A percentile compares a stretch with the other conserved stretches of the same genome.
Conservation (phyloP, 1,140 invertebrate species). For the Episyrphus balteatus region DNA sequence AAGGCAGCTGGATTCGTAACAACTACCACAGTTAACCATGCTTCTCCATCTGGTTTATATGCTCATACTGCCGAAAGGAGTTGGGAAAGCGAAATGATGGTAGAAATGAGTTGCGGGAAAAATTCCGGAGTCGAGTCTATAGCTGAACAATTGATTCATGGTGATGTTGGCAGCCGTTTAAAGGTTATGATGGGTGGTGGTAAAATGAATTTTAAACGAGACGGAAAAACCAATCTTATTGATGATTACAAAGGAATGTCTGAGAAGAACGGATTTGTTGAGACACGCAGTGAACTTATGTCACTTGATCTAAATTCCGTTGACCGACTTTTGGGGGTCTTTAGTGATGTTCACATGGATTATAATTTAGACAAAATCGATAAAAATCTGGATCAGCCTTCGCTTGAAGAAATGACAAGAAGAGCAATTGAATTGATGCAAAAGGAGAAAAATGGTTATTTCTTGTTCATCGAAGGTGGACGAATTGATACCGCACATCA, state of each 20-base stretch:
- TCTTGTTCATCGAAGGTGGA: slow-evolving; percentile 48
- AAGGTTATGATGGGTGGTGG: slow-evolving; percentile 67
- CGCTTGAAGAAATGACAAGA: slow-evolving; percentile 69
- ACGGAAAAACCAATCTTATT: slow-evolving; percentile 59
- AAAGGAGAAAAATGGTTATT: slow-evolving; percentile 62
- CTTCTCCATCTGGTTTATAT: slow-evolving; percentile 62
- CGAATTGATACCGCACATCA: slow-evolving; percentile 78
- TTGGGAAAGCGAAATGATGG: slow-evolving; percentile 62
- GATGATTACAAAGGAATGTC: slow-evolving; percentile 48
- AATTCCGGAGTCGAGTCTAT: slow-evolving; percentile 53
- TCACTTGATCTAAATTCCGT: slow-evolving; percentile 28
- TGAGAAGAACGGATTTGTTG: slow-evolving; percentile 45
- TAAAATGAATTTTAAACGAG: slow-evolving; percentile 52
- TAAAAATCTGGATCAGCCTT: slow-evolving; percentile 43
- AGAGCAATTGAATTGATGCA: slow-evolving; percentile 68
- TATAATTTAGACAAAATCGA: slow-evolving; percentile 47
- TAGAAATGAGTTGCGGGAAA: slow-evolving; percentile 33
- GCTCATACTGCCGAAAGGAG: slow-evolving; percentile 60
- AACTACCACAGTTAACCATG: slow-evolving; percentile 67
- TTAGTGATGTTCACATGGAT: slow-evolving; percentile 41
- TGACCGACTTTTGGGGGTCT: slow-evolving; percentile 41
- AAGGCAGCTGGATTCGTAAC: slow-evolving; percentile 68
- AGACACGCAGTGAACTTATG: slow-evolving; percentile 45
- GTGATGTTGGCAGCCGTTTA: slow-evolving; percentile 47
- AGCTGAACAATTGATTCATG: slow-evolving; percentile 58